Percentiles rank a stretch among this genome's conserved stretches.
These are phyloP conservation scores for Cheilosia soror DNA, from an alignment of 2,888 invertebrate species.

Conservation along the genomic window DNA sequence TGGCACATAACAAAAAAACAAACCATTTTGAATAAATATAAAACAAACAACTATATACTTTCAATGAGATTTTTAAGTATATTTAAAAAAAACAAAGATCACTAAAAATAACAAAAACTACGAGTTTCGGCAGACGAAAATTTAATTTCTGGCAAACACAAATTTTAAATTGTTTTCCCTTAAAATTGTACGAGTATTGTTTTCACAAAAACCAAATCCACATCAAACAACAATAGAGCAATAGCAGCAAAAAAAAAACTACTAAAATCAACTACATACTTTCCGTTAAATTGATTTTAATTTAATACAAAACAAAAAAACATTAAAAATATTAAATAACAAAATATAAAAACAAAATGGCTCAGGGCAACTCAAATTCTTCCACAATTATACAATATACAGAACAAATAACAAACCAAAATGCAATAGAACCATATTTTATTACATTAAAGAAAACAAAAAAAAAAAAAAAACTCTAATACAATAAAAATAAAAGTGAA, in stretches of 20 bases:
- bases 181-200: conserved; percentile 18
- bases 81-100: conserved; percentile 35
- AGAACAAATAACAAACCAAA: conserved; percentile 76
- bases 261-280: conserved; percentile 34
- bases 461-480: conserved; percentile 42
- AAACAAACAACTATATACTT: conserved; percentile 38
- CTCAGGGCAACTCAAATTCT: conserved; percentile 85
- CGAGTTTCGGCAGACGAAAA: conserved; percentile 75
- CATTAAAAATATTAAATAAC: conserved; percentile 60
- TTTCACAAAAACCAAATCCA: conserved; percentile 38
- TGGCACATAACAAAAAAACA: conserved; percentile 66
- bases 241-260: conserved; percentile 28
- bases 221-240: conserved; percentile 61
- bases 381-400: conserved; percentile 80
- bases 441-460: conserved; percentile 61
- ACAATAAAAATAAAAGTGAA: conserved; percentile 60
- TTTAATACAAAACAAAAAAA: conserved; percentile 71
- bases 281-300: conserved; percentile 54
- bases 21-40: conserved; percentile 44
- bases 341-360: conserved; percentile 79
- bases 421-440: conserved; percentile 76
- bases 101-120: conserved; percentile 53
- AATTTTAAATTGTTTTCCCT: conserved; percentile 44
- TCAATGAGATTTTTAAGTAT: conserved; percentile 39
- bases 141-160: conserved; percentile 65